These are phyloP conservation scores for Heliconius aoede DNA, from an alignment of 2,888 invertebrate genomes.

Conservation along the genomic window DNA sequence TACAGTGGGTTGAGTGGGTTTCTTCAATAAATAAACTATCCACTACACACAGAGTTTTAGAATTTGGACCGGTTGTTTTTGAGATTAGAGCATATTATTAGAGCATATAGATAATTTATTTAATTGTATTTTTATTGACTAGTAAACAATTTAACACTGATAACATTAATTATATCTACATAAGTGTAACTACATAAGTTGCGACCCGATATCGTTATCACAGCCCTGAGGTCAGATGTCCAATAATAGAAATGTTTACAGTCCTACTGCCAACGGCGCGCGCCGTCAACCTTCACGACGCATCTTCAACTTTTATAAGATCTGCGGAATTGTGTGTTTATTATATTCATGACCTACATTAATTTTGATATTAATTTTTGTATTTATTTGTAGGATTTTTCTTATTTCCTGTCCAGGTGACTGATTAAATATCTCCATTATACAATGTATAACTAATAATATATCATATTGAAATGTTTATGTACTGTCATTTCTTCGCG, in stretches of 20 bases:
- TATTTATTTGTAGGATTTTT: not conserved
- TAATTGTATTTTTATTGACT: not conserved
- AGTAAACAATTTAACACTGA: not conserved
- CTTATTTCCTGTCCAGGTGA: not conserved
- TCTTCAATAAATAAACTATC: not conserved
- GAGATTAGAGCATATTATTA: not conserved
- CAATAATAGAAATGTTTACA: constrained; percentile 42
- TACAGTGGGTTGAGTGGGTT: not conserved
- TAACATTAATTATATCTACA: not conserved
- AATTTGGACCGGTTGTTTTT: not conserved
- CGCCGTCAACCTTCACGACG: constrained; percentile 24
- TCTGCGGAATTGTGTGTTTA: constrained; percentile 15
- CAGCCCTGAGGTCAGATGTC: constrained; percentile 34
- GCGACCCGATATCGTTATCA: constrained; percentile 22
- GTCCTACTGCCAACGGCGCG: constrained; percentile 26
- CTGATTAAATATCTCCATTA: too few relatives aligned
- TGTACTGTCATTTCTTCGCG: too few relatives aligned
- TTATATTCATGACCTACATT: constrained; percentile 8
- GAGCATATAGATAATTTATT: not conserved
- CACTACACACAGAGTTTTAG: not conserved
- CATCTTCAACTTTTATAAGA: constrained; percentile 18
- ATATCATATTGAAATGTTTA: too few relatives aligned
- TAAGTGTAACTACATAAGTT: not conserved
- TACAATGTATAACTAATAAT: too few relatives aligned
- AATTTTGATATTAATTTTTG: not conserved